Evolutionary conservation across 2,797 vertebrate species (phyloP).

Genomic region (Channallabes apus): DNA sequence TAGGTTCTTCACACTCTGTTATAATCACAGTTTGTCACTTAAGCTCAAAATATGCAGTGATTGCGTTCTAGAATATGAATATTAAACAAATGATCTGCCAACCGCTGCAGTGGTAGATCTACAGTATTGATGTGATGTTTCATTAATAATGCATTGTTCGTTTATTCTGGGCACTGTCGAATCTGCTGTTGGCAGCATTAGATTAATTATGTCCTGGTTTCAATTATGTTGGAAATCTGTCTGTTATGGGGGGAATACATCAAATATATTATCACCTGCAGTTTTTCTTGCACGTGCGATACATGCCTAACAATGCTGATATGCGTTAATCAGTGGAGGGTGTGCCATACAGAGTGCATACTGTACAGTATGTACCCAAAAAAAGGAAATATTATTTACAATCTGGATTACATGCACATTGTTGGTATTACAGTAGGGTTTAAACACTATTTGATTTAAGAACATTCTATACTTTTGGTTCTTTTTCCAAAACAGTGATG

Average conservation of each 20-base stretch:
- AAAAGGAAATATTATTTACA: no score
- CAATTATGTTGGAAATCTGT: background rate
- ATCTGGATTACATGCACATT: background rate
- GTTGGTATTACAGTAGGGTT: background rate
- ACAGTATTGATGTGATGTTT: conserved; percentile 27
- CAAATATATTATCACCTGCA: background rate
- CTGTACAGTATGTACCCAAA: no score
- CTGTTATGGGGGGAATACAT: background rate
- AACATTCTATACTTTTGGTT: background rate
- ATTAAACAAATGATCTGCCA: background rate
- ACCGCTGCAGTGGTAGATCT: background rate
- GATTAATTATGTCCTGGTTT: conserved; percentile 12
- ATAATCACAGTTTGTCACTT: conserved; percentile 1
- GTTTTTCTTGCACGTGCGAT: background rate
- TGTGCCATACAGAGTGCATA: background rate
- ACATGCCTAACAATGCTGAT: background rate
- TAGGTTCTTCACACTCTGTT: background rate
- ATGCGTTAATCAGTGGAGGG: background rate
- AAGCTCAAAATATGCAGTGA: background rate
- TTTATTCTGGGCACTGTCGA: conserved; percentile 22
- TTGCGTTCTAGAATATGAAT: background rate
- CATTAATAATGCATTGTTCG: conserved; percentile 21
- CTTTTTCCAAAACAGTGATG: background rate
- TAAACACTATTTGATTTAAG: background rate
- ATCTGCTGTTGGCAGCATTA: conserved; percentile 17